Conservation (phyloP, 2,888 invertebrate species). For the Trachelus troglodyta region DNA sequence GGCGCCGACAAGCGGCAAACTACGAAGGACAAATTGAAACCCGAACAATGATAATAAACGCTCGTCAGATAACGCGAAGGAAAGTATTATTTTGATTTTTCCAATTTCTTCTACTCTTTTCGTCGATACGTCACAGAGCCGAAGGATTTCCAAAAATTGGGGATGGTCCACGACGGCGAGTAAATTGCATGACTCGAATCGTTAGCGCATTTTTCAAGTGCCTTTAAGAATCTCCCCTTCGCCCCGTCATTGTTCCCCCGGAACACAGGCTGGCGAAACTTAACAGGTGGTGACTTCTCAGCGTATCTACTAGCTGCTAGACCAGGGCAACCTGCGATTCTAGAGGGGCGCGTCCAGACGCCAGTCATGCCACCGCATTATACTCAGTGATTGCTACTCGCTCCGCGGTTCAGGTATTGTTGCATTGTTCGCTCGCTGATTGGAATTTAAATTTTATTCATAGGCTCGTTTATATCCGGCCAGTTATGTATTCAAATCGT, state of each 20-base stretch:
- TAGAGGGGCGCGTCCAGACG: background rate
- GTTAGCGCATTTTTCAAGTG: too few species aligned
- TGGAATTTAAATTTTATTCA: slow-evolving; percentile 66
- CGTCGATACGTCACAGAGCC: too few species aligned
- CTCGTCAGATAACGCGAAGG: slow-evolving; percentile 19
- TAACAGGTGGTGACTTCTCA: slow-evolving; percentile 7
- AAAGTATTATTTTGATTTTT: too few species aligned
- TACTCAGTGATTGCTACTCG: slow-evolving; percentile 20
- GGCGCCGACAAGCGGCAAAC: slow-evolving; percentile 22
- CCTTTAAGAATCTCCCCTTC: too few species aligned
- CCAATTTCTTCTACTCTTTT: too few species aligned
- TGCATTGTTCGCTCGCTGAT: slow-evolving; percentile 58
- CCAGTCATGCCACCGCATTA: slow-evolving; percentile 7
- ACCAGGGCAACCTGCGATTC: too few species aligned
- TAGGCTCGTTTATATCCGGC: slow-evolving; percentile 64
- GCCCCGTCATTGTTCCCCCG: too few species aligned
- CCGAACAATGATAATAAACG: slow-evolving; percentile 29
- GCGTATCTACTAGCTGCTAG: background rate
- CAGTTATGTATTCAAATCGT: slow-evolving; percentile 63
- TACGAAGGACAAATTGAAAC: slow-evolving; percentile 30
- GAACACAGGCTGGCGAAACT: too few species aligned
- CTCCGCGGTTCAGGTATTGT: slow-evolving; percentile 37
- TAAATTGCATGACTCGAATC: too few species aligned
- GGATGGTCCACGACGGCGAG: too few species aligned
- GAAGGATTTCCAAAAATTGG: too few species aligned